Base-by-base conservation (phyloP, 2,797 vertebrate species). In the Lepus oiostolus region DNA sequence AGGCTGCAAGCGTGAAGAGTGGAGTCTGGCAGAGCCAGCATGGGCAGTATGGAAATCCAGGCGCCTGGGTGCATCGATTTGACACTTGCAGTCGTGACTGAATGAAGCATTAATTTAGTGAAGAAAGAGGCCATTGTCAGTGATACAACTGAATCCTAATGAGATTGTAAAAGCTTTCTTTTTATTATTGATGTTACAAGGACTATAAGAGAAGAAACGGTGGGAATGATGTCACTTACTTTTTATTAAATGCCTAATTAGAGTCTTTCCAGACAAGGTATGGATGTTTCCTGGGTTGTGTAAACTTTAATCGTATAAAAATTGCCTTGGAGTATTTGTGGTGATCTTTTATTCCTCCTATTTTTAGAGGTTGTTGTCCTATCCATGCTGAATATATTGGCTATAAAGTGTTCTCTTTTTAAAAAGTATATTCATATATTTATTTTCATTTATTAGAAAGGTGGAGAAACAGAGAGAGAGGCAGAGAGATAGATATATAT, bases 71-170 rank as follows among this genome's bases (percentile, higher is more conserved):
- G 42, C 94, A 85, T 38, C 32, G 83, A 58, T n/a, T 38, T 35
- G 54, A 82, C 52, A 79, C 71, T 86, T 30, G 30, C 16, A n/a
- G 74, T 30, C 17, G 63, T 85, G 89, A 75, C 7, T 89, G 50
- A 91, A 67, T 17, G 52, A 82, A 82, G 70, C 17, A 50, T n/a
- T 86, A 72, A 88, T 95, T 91, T 91, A 85, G 85, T 71, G 67
- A 96, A 94, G 83, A 96, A 90, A 90, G 75, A 94, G n/a, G 26
- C 42, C 47, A 58, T 88, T 91, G 35, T 88, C 85, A 91, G 87
- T 70, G 82, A 91, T 88, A 52, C 13, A 63, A 89, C 68, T 95
- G 88, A 76, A 38, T 30, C 70, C 35, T 54, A 95, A 88, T 60
- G 84, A 95, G 52, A 6, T 74, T 91, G 28, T 91, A 87, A 97